Evolutionary conservation across 2,888 invertebrate genomes (phyloP), one percentile per base, ranked within the genome.

Genomic region (Drosophila acutilabella): DNA sequence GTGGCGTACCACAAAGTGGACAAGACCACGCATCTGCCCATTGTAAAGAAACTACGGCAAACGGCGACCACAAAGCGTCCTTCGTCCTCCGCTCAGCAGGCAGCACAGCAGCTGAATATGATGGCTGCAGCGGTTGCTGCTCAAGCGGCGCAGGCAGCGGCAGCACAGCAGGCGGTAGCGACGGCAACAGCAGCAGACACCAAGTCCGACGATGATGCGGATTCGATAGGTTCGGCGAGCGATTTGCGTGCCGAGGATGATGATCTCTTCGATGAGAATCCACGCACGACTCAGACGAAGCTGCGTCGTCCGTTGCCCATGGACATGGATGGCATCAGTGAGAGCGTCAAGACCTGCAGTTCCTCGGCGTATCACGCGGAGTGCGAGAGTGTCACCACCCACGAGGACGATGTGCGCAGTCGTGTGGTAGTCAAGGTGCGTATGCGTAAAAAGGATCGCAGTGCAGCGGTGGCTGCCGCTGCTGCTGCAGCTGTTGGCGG

Each of bases 351-450:
- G 81, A 95, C 95, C 0, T 95, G 95, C 76, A 94, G 94, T 5
- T 95, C 95, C 3, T 95, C 95, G 1, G 95, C 95, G 2, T 95
- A 95, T 81, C 95, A 95, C 80, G 95, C 95, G 0, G 95, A 95
- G 89, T 95, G 95, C 79, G 95, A 95, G 85, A 95, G 95, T 66
- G 94, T 95, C 51, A 94, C 94, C 1, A 94, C 94, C 0, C 93
- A 93, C 61, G 94, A 94, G 80, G 95, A 95, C 60, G 94, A 94
- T 66, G 93, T 93, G 0, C 72, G 83, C 30, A 94, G 93, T 80
- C 91, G 94, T 10, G 93, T 93, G 30, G 92, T 93, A 41, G 92
- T 93, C 42, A 93, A 94, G 77, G 92, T 93, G 67, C 93, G 93
- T 52, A 93, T 93, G 81, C 93, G 92, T 71, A 92, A 92, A 73